Conservation (phyloP, 2,888 invertebrate genomes). For the Sisyra terminalis region DNA sequence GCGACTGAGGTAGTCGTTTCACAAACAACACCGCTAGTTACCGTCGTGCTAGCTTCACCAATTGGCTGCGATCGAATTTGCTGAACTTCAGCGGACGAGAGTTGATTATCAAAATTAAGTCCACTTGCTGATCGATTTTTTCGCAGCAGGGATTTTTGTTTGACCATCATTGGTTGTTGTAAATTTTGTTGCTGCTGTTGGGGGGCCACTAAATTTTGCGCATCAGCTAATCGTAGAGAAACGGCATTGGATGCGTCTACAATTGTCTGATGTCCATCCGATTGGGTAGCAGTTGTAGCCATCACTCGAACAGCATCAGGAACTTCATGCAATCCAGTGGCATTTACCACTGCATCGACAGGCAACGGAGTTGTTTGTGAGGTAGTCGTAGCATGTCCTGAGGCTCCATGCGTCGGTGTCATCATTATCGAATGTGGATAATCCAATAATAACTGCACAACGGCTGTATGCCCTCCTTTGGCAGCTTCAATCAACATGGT, state of each 20-base stretch:
- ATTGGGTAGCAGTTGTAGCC: slow-evolving; percentile 28
- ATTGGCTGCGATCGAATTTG: slow-evolving; percentile 30
- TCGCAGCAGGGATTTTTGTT: slow-evolving; percentile 31
- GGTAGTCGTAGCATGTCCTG: slow-evolving; percentile 19
- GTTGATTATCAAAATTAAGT: slow-evolving; percentile 29
- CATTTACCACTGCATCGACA: slow-evolving; percentile 15
- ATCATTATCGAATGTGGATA: slow-evolving; percentile 78
- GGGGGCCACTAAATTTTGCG: slow-evolving; percentile 17
- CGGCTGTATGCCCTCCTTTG: slow-evolving; percentile 91
- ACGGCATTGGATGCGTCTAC: slow-evolving; percentile 16
- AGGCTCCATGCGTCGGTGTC: slow-evolving; percentile 28
- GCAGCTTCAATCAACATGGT: slow-evolving; percentile 98
- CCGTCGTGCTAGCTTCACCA: slow-evolving; percentile 21
- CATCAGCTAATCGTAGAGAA: slow-evolving; percentile 18
- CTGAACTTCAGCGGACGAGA: slow-evolving; percentile 39
- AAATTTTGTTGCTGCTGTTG: slow-evolving; percentile 24
- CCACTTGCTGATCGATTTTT: slow-evolving; percentile 31
- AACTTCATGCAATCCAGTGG: slow-evolving; percentile 34
- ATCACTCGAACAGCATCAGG: slow-evolving; percentile 39
- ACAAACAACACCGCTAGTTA: slow-evolving; percentile 18
- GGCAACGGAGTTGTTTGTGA: slow-evolving; percentile 21
- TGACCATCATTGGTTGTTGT: slow-evolving; percentile 22
- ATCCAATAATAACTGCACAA: slow-evolving; percentile 87
- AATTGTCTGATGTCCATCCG: slow-evolving; percentile 8
- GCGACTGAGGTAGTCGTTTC: slow-evolving; percentile 18